A percentile compares a stretch with the other conserved stretches of the same genome.
These are phyloP conservation scores for Palythoa caribaeorum DNA, from an alignment of 92 coral and sea anemone species.

Conservation along the genomic window DNA sequence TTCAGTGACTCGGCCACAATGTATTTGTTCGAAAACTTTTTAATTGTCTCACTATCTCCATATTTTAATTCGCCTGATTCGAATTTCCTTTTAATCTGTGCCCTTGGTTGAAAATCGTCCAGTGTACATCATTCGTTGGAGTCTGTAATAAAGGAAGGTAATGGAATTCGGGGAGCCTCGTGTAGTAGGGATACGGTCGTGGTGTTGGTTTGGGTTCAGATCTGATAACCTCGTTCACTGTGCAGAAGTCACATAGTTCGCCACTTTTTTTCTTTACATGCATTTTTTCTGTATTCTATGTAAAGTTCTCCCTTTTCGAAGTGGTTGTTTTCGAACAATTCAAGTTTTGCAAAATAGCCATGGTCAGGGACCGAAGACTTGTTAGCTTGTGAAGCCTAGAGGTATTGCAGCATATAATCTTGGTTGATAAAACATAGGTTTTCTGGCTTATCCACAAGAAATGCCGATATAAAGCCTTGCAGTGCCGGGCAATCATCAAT, in stretches of 20 bases:
- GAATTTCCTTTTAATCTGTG: slow-evolving; percentile 16
- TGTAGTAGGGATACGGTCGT: slow-evolving; percentile 10
- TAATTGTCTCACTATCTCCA: slow-evolving; percentile 24
- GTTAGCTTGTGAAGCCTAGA: slow-evolving; percentile 48
- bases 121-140: slow-evolving; percentile 10
- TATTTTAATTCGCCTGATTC: slow-evolving; percentile 16
- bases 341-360: slow-evolving; percentile 56
- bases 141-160: slow-evolving; percentile 16
- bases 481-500: slow-evolving; percentile 68
- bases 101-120: slow-evolving; percentile 31
- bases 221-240: slow-evolving; percentile 17
- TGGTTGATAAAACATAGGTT: slow-evolving; percentile 54
- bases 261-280: slow-evolving; percentile 24
- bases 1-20: slow-evolving; percentile 19
- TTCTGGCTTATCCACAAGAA: slow-evolving; percentile 59
- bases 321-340: slow-evolving; percentile 56
- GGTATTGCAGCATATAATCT: slow-evolving; percentile 60
- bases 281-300: slow-evolving; percentile 38
- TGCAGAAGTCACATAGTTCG: slow-evolving; percentile 22
- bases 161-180: neutral
- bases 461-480: slow-evolving; percentile 54
- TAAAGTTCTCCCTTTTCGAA: slow-evolving; percentile 61
- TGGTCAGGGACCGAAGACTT: slow-evolving; percentile 54
- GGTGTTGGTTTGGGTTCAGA: neutral
- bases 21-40: slow-evolving; percentile 15